phyloP scores from a whole-genome alignment of 2,113 vertebrate species.

The Nycticebus coucang region DNA sequence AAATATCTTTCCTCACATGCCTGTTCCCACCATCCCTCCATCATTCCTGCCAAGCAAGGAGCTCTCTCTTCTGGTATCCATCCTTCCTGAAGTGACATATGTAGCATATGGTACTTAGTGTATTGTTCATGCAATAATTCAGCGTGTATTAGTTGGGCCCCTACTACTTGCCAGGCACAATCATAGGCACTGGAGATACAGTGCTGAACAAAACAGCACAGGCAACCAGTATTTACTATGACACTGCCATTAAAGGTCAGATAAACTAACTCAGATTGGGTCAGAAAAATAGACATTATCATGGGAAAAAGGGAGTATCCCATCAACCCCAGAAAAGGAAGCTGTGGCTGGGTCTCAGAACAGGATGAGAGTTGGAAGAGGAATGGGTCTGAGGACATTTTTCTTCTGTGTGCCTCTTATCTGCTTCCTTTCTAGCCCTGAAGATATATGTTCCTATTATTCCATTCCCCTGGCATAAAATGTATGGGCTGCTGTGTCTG shows the following conservation, averaged over 20 bases:
- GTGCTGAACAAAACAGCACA: not conserved
- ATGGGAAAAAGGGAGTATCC: not conserved
- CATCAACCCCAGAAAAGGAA: not conserved
- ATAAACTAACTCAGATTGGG: not conserved
- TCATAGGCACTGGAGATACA: not conserved
- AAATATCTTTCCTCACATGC: not conserved
- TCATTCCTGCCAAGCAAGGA: not conserved
- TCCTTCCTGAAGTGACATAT: not conserved
- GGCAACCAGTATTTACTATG: not conserved
- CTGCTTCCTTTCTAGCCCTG: not conserved
- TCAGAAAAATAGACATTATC: not conserved
- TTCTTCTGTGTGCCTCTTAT: not conserved
- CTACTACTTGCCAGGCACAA: not conserved
- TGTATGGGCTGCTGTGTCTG: not conserved
- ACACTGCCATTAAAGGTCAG: not conserved
- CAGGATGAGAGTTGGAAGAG: not conserved
- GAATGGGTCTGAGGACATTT: not conserved
- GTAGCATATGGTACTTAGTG: not conserved
- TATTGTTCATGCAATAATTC: not conserved
- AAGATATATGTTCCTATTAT: not conserved
- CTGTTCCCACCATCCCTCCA: not conserved
- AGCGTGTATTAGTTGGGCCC: not conserved
- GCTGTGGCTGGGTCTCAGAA: not conserved
- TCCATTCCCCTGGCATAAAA: not conserved
- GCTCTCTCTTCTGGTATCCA: not conserved